Evolutionary conservation across 2,797 vertebrate species (phyloP).

Genomic region (Gastrophryne carolinensis): DNA sequence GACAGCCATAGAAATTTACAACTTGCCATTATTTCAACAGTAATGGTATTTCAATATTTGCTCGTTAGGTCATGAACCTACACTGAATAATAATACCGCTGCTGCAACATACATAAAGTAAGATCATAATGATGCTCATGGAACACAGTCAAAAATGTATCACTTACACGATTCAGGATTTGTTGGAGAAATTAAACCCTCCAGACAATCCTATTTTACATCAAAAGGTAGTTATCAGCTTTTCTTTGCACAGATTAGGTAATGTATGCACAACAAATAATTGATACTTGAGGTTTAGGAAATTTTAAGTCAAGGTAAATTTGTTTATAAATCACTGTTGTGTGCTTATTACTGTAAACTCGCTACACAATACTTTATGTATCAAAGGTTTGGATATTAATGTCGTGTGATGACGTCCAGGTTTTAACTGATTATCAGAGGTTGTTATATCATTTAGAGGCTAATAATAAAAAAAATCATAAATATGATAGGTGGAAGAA

Average conservation of each 20-base stretch:
- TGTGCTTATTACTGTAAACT: slow-evolving; percentile 29
- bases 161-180: slow-evolving; percentile 63
- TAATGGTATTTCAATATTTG: slow-evolving; percentile 49
- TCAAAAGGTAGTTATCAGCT: slow-evolving; percentile 72
- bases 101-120: background rate
- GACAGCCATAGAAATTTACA: slow-evolving; percentile 37
- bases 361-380: slow-evolving; percentile 63
- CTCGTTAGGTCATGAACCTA: slow-evolving; percentile 39
- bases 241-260: slow-evolving; percentile 77
- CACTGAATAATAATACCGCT: background rate
- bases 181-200: slow-evolving; percentile 75
- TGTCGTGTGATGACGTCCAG: no score
- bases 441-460: no score
- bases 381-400: slow-evolving; percentile 14
- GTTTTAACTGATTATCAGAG: no score
- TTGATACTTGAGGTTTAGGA: slow-evolving; percentile 61
- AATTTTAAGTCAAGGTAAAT: slow-evolving; percentile 53
- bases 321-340: slow-evolving; percentile 59
- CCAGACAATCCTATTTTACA: slow-evolving; percentile 79
- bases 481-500: no score
- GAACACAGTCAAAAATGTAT: slow-evolving; percentile 41
- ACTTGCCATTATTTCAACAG: slow-evolving; percentile 31
- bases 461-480: no score
- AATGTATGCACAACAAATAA: slow-evolving; percentile 65
- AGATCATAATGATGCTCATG: slow-evolving; percentile 35